These are phyloP conservation scores for Microtus agrestis DNA, from an alignment of 2,797 vertebrate species.

Conservation along the genomic window DNA sequence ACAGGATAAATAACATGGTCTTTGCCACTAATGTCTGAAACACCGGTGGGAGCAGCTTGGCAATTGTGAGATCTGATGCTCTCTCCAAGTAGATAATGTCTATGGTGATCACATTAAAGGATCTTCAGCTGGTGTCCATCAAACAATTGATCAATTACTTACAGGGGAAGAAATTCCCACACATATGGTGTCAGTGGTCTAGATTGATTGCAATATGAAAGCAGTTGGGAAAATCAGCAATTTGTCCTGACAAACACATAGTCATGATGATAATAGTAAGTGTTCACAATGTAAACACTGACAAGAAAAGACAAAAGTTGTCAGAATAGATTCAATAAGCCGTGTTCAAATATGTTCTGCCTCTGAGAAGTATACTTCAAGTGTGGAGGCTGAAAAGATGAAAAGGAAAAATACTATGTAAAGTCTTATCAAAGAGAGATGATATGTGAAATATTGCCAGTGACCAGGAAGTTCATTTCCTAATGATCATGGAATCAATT, in stretches of 20 bases:
- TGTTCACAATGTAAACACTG: neutral
- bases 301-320: neutral
- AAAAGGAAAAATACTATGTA: neutral
- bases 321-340: neutral
- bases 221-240: neutral
- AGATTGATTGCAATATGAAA: neutral
- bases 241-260: neutral
- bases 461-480: neutral
- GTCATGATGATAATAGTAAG: neutral
- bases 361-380: conserved; percentile 23
- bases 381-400: neutral
- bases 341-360: neutral
- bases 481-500: neutral
- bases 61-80: neutral
- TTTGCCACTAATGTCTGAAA: neutral
- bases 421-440: neutral
- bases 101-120: neutral
- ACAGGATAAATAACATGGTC: neutral
- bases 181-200: neutral
- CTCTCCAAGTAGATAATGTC: neutral
- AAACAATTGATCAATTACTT: neutral
- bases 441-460: neutral
- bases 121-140: neutral
- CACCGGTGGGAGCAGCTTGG: neutral
- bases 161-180: neutral